Conservation (phyloP, 2,797 vertebrate species). For the Microctenopoma steveboyesi region DNA sequence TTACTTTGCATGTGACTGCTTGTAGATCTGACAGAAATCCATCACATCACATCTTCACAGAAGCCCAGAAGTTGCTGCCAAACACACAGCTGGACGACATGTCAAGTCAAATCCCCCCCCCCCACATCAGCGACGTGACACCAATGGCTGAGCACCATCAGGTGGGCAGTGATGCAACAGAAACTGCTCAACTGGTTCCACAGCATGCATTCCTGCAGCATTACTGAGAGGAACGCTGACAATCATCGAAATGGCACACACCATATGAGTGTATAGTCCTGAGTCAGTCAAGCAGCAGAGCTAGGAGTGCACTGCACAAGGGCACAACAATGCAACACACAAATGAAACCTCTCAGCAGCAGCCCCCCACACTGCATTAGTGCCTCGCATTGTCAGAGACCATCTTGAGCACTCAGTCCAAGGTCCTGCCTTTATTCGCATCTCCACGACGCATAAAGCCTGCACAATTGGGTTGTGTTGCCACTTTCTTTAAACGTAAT, state of each 20-base stretch:
- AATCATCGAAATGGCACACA: constrained; percentile 71
- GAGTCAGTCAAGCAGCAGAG: constrained; percentile 66
- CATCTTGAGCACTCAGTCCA: constrained; percentile 9
- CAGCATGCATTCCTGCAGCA: constrained; percentile 67
- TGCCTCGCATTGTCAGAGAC: constrained; percentile 2
- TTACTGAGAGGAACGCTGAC: constrained; percentile 64
- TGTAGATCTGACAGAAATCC: constrained; percentile 28
- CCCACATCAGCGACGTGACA: constrained; percentile 47
- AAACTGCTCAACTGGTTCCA: constrained; percentile 77
- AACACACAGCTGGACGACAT: constrained; percentile 40
- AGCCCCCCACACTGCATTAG: constrained; percentile 31
- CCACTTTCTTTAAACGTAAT: neutral
- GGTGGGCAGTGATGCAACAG: constrained; percentile 73
- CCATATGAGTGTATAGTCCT: constrained; percentile 66
- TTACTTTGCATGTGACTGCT: constrained; percentile 9
- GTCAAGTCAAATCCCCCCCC: constrained; percentile 33
- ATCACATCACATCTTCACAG: constrained; percentile 27
- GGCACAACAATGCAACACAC: constrained; percentile 53
- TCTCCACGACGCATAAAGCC: neutral
- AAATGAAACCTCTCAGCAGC: constrained; percentile 31
- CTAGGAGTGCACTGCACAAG: constrained; percentile 50
- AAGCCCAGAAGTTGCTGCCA: constrained; percentile 21
- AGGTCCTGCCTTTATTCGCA: neutral
- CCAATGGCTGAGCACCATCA: constrained; percentile 55
- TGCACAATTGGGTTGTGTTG: neutral